These are phyloP conservation scores for Echeneis naucrates DNA, from an alignment of 2,797 vertebrate genomes.

Conservation along the genomic window DNA sequence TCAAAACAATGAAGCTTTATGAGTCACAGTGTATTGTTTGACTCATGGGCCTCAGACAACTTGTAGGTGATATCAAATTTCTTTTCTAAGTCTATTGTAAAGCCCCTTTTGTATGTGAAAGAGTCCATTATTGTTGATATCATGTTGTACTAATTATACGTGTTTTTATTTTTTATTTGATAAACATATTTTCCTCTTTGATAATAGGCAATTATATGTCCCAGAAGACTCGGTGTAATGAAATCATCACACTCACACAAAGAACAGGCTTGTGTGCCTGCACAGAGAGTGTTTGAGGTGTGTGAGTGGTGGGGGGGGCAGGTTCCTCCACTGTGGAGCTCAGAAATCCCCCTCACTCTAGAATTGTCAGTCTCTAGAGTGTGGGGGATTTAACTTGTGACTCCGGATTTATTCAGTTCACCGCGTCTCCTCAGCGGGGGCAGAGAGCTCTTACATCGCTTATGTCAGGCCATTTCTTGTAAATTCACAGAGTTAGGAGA, in stretches of 20 bases:
- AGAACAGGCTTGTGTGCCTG: conserved; percentile 6
- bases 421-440: conserved; percentile 59
- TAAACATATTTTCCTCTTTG: background rate
- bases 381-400: conserved; percentile 79
- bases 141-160: background rate
- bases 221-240: background rate
- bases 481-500: conserved; percentile 85
- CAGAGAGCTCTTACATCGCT: conserved; percentile 39
- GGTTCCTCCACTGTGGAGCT: conserved; percentile 3
- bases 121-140: background rate
- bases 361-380: too few relatives aligned
- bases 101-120: background rate
- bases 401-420: conserved; percentile 33
- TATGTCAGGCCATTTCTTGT: conserved; percentile 87
- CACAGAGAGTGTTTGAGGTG: background rate
- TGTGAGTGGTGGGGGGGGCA: conserved; percentile 41
- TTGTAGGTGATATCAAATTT: background rate
- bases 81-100: background rate
- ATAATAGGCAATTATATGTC: background rate
- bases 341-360: conserved; percentile 74
- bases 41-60: background rate
- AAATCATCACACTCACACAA: background rate
- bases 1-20: background rate
- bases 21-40: background rate
- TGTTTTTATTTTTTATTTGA: background rate